These are phyloP conservation scores for Pipistrellus pipistrellus DNA, from an alignment of 2,797 vertebrate genomes.

Conservation along the genomic window DNA sequence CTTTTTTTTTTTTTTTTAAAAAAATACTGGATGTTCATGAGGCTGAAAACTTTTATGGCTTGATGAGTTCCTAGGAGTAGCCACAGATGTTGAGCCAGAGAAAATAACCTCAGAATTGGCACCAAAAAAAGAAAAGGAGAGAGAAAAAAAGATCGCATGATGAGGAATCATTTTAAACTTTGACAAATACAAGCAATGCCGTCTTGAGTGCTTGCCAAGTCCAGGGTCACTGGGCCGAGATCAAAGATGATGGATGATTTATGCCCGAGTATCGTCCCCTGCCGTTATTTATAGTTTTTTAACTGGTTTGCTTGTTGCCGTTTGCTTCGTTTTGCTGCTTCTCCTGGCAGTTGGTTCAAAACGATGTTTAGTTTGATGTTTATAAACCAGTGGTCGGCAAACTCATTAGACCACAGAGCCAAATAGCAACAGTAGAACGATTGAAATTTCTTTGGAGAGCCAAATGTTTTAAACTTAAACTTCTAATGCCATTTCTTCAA, in stretches of 20 bases:
- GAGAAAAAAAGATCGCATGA: not conserved
- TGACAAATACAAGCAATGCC: conserved; percentile 64
- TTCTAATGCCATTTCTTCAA: too few relatives aligned
- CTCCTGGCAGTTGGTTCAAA: not conserved
- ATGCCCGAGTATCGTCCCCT: not conserved
- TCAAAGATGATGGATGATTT: conserved; percentile 59
- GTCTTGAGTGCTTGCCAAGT: not conserved
- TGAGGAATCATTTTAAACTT: conserved; percentile 59
- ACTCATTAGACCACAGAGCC: too few relatives aligned
- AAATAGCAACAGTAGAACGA: too few relatives aligned
- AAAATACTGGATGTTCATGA: conserved; percentile 60
- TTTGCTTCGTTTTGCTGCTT: not conserved
- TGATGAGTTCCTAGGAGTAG: conserved; percentile 65
- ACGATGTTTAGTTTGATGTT: not conserved
- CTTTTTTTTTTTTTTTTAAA: not conserved
- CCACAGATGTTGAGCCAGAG: conserved; percentile 78
- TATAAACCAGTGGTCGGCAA: not conserved
- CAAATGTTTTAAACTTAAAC: too few relatives aligned
- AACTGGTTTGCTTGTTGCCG: not conserved
- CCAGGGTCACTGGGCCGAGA: not conserved
- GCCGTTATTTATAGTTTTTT: conserved; percentile 17
- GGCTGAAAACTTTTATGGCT: conserved; percentile 69
- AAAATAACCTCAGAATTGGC: conserved; percentile 70
- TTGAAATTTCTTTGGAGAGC: too few relatives aligned
- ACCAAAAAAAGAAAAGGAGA: not conserved